Conservation (phyloP, 2,888 invertebrate genomes). For the Chloromyia formosa region DNA sequence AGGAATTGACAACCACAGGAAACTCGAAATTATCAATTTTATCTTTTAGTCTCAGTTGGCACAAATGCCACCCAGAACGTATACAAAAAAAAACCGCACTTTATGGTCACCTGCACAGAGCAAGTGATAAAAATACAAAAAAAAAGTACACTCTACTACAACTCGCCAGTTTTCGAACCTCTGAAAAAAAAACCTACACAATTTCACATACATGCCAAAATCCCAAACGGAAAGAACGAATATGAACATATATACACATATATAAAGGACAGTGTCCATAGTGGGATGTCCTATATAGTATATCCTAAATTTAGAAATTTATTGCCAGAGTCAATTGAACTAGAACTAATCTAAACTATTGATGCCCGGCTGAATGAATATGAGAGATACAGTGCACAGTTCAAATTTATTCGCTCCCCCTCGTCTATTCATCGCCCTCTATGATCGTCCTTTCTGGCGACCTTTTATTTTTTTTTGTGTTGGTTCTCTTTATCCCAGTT, state of each 20-base stretch:
- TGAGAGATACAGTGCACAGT: background rate
- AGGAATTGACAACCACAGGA: too few species aligned
- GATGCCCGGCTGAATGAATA: slow-evolving; percentile 23
- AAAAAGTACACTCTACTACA: too few species aligned
- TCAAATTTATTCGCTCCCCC: slow-evolving; percentile 27
- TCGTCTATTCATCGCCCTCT: background rate
- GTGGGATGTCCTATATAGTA: background rate
- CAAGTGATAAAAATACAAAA: too few species aligned
- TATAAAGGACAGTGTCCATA: too few species aligned
- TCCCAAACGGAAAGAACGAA: background rate
- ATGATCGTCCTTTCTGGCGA: too few species aligned
- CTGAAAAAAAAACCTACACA: too few species aligned
- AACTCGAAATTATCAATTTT: too few species aligned
- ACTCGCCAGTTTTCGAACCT: too few species aligned
- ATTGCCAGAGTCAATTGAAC: slow-evolving; percentile 39
- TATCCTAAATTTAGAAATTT: slow-evolving; percentile 39
- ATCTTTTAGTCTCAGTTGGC: too few species aligned
- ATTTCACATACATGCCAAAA: background rate
- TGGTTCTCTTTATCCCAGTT: background rate
- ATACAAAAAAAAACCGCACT: too few species aligned
- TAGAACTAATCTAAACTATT: slow-evolving; percentile 38
- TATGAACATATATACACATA: background rate
- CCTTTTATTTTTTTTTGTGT: background rate
- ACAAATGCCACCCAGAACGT: too few species aligned
- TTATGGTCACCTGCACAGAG: too few species aligned